Evolutionary conservation across 2,113 vertebrate genomes (phyloP).

Genomic region (Pseudois nayaur): DNA sequence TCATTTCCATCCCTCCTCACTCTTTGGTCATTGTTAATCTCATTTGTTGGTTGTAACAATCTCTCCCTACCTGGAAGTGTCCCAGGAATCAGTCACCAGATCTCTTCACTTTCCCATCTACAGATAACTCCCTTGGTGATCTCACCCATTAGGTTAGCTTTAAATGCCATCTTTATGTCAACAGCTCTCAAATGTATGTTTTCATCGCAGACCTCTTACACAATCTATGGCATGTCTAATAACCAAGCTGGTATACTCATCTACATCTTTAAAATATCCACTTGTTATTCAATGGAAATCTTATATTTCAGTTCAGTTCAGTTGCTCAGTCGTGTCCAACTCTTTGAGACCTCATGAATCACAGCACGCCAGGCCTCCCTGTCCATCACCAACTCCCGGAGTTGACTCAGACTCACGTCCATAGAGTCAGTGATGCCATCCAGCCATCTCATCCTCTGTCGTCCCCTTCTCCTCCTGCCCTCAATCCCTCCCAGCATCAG

Average conservation of each 20-base stretch:
- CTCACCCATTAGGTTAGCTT: background rate
- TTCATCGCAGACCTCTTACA: background rate
- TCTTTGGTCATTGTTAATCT: background rate
- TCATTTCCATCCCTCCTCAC: background rate
- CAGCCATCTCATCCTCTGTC: too few relatives aligned
- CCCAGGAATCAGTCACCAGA: background rate
- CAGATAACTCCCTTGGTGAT: background rate
- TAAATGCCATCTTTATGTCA: background rate
- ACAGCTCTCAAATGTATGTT: background rate
- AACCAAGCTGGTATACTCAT: background rate
- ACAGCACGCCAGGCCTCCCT: too few relatives aligned
- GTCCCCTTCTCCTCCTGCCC: too few relatives aligned
- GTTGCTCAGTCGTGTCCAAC: rapidly evolving
- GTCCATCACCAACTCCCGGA: too few relatives aligned
- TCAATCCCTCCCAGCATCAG: too few relatives aligned
- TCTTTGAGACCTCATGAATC: too few relatives aligned
- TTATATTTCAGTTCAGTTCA: background rate
- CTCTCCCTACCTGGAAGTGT: background rate
- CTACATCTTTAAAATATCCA: background rate
- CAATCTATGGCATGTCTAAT: background rate
- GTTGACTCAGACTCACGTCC: too few relatives aligned
- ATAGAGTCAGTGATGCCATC: too few relatives aligned
- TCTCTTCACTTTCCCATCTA: background rate
- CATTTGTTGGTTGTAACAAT: background rate
- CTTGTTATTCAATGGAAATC: background rate